These are phyloP conservation scores for Lagorchestes hirsutus DNA, from an alignment of 2,797 vertebrate species.

Conservation along the genomic window DNA sequence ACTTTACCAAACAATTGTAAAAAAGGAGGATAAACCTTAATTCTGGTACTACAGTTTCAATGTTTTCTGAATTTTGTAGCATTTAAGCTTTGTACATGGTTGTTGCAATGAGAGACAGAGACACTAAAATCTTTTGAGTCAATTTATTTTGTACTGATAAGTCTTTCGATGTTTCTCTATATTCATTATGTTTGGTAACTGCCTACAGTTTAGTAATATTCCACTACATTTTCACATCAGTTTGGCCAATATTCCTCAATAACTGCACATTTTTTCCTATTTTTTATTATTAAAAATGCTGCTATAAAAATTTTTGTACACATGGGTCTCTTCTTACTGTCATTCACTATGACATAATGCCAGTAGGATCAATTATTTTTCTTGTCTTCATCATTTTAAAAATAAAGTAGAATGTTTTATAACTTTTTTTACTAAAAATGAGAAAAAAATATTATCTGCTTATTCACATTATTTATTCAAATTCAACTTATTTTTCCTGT, in stretches of 20 bases:
- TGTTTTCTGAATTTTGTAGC: neutral
- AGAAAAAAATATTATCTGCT: neutral
- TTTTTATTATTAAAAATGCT: neutral
- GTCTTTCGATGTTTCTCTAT: neutral
- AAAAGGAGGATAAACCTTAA: neutral
- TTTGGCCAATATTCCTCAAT: neutral
- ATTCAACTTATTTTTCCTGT: neutral
- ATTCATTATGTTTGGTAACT: neutral
- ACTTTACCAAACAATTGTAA: neutral
- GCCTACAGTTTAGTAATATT: neutral
- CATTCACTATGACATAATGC: neutral
- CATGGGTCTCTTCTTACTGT: neutral
- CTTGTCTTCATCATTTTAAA: neutral
- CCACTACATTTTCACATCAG: neutral
- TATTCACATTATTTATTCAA: too few species aligned
- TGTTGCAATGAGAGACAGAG: neutral
- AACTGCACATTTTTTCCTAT: neutral
- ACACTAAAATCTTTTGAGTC: neutral
- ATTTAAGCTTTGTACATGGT: neutral
- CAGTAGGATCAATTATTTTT: neutral
- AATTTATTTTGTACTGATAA: neutral
- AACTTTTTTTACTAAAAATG: neutral
- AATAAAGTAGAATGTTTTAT: neutral
- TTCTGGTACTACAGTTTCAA: neutral
- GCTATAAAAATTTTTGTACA: neutral